Base-by-base conservation (phyloP, 2,888 invertebrate species). In the Trichacis sp. region DNA sequence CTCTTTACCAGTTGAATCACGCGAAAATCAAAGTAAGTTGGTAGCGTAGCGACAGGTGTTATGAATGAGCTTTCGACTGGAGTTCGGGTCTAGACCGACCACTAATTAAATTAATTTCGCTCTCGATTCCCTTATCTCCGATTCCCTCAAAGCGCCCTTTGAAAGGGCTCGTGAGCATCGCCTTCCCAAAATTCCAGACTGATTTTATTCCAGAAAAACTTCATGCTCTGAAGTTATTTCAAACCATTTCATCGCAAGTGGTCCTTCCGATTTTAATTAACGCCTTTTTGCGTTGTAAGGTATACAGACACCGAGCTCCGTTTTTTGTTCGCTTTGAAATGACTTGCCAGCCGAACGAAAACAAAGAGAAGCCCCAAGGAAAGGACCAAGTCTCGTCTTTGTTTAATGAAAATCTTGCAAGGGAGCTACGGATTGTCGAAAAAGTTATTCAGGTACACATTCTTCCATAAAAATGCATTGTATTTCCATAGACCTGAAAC, bases 101-200 rank as follows among this genome's bases (percentile, higher is more conserved):
- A 74, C 82, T 81, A 82, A 83, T 83, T 83, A 80, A 82, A 82
- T 81, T 82, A 83, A 83, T 83, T 80, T 53, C 15, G 17, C 56
- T 17, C 50, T 45, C 62, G 48, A 60, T 40, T 36, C 51, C 43
- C 49, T 17, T 54, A 15, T 20, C 15, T 36, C 36, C 47, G 40
- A 61, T 60, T 61, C 59, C 14, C 14, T 20, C 46, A 24, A 24
- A 46, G 46, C 14, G 14, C 59, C 64, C 64, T 64, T 52, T 51
- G 45, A 46, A 52, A n/a, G 8, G 33, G 54, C 50, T 62, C 38
- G 51, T 45, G 45, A 60, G 50, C 56, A 54, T 64, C 64, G 40
- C 57, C 45, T 45, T 30, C 20, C 43, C 47, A 12, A 12, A 52
- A 51, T 36, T 43, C 49, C 52, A 38, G 11, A 29, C 48, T 43